Base-by-base conservation (phyloP, 92 coral and sea anemone genomes). In the Phymanthus crucifer region DNA sequence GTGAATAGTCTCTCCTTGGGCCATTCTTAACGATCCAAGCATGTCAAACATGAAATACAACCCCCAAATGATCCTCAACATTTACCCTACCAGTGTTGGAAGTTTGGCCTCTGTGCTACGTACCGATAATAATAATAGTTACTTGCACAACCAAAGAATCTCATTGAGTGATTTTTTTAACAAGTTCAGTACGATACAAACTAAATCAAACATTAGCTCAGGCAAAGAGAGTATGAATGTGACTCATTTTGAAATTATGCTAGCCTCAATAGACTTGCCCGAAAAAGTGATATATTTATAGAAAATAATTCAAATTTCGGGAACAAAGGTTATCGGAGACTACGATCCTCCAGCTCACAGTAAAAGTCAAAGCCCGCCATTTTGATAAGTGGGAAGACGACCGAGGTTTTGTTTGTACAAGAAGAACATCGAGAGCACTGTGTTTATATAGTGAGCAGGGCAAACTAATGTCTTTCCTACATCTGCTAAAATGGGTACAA, bases 361-460 rank as follows among this genome's bases (percentile, higher is more conserved):
- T 27, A 29, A 61, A 24, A 26, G 14, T 32, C 33, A 24, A 61
- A 61, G 29, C 29, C 68, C 68, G 34, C 68, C 68, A 61, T 61
- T 61, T 61, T 18, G 68, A 61, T 29, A 61, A 61, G 68, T 29
- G 68, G 33, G 68, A 61, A 61, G 68, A 61, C 29, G 68, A 61
- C 26, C 32, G 29, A 29, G 68, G 18, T 24, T 24, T 12, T 24
- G 68, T 61, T 29, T 61, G 68, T 27, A 14, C 29, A 29, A 61
- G 29, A 61, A 61, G 34, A 61, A 19, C 6, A 24, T 5, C 17
- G 13, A 61, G 34, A 61, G 17, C 4, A 27, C 26, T 7, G 29
- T n/a, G n/a, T n/a, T n/a, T n/a, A n/a, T n/a, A 9, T 10, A 27
- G 17, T 12, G 36, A 12, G 26, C 36, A 23, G 33, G 7, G 11